Evolutionary conservation across 2,797 vertebrate species (phyloP).

Genomic region (Pseudochirops corinnae): DNA sequence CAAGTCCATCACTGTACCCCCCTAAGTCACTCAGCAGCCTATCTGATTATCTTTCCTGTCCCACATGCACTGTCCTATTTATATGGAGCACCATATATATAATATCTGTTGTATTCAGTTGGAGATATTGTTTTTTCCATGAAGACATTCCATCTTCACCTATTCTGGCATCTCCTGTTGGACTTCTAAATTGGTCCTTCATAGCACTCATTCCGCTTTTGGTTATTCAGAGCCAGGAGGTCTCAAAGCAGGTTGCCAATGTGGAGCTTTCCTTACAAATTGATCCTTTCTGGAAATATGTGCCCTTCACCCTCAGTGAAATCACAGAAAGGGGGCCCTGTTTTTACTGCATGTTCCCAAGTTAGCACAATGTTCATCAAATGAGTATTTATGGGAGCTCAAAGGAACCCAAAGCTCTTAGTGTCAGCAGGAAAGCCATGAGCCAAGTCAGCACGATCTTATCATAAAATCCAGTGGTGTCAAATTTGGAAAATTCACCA

Average conservation of each 20-base stretch:
- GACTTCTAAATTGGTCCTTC: neutral
- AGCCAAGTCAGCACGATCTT: too few species aligned
- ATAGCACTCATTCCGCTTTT: neutral
- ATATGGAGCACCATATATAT: neutral
- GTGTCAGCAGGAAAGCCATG: neutral
- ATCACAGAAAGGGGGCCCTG: neutral
- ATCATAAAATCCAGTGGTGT: neutral
- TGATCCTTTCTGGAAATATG: neutral
- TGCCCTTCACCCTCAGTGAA: neutral
- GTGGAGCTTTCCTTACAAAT: neutral
- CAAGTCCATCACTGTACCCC: neutral
- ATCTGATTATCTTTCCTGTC: neutral
- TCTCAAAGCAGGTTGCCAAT: neutral
- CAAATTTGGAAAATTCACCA: neutral
- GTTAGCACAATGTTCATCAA: constrained; percentile 4
- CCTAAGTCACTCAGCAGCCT: neutral
- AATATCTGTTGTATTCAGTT: neutral
- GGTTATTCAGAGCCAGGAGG: neutral
- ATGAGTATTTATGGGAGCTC: constrained; percentile 5
- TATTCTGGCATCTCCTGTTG: neutral
- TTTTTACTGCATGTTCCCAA: neutral
- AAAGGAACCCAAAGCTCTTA: neutral
- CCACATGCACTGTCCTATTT: neutral
- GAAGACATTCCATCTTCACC: neutral
- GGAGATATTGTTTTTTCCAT: neutral